These are phyloP conservation scores for Idaea aversata DNA, from an alignment of 2,888 invertebrate species.

Conservation along the genomic window DNA sequence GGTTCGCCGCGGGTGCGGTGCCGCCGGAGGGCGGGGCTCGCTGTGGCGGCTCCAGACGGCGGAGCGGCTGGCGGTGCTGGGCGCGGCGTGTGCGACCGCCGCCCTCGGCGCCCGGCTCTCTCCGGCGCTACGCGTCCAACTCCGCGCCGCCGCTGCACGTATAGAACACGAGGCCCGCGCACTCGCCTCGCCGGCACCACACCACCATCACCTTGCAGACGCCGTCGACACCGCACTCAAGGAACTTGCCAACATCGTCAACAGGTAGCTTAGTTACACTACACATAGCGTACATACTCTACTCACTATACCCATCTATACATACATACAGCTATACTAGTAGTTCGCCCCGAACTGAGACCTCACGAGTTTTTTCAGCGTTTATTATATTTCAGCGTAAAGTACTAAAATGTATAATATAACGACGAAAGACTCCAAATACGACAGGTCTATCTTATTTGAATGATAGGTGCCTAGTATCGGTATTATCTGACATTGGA, in stretches of 20 bases:
- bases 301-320: too few relatives aligned
- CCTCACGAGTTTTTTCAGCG: too few relatives aligned
- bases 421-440: too few relatives aligned
- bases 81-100: constrained; percentile 91
- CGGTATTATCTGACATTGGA: too few relatives aligned
- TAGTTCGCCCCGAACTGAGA: too few relatives aligned
- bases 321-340: too few relatives aligned
- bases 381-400: too few relatives aligned
- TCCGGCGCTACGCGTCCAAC: constrained; percentile 77
- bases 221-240: constrained; percentile 75
- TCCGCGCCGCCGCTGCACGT: constrained; percentile 48
- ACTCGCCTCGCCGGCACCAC: constrained; percentile 56
- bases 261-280: too few relatives aligned
- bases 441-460: too few relatives aligned
- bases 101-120: constrained; percentile 86
- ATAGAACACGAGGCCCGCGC: constrained; percentile 66
- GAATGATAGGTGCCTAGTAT: too few relatives aligned
- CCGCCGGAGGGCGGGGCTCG: constrained; percentile 59
- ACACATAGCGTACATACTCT: too few relatives aligned
- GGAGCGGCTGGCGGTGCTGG: constrained; percentile 85
- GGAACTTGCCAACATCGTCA: constrained; percentile 88
- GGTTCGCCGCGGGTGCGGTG: constrained; percentile 57
- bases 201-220: constrained; percentile 84
- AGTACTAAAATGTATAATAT: too few relatives aligned
- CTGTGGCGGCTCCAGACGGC: constrained; percentile 72